A percentile compares a stretch with the other conserved stretches of the same genome.
Conservation (phyloP, 2,797 vertebrate species). For the Microhierax caerulescens region DNA sequence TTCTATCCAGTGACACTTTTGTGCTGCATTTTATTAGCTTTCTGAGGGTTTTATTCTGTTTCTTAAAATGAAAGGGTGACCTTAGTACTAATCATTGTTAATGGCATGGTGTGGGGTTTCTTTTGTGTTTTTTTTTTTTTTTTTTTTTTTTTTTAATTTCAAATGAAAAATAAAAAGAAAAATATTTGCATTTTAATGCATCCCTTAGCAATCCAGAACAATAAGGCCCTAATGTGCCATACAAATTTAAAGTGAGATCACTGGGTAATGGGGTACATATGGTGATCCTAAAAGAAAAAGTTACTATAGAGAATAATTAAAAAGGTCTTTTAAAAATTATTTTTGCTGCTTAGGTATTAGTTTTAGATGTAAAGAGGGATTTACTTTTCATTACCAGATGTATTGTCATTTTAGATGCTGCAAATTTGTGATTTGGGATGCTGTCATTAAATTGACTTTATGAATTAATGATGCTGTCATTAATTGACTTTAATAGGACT, state of each 20-base stretch:
- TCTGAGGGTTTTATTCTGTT: background rate
- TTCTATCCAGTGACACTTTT: background rate
- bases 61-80: slow-evolving; percentile 5
- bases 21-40: background rate
- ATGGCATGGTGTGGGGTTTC: background rate
- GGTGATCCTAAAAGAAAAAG: slow-evolving; percentile 49
- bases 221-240: background rate
- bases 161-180: slow-evolving; percentile 47
- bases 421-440: background rate
- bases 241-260: slow-evolving; percentile 37
- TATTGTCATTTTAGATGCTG: slow-evolving; percentile 1
- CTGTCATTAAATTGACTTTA: background rate
- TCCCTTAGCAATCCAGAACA: background rate
- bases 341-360: slow-evolving; percentile 40
- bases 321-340: slow-evolving; percentile 16
- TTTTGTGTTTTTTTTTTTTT: background rate
- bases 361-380: slow-evolving; percentile 40
- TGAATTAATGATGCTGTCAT: background rate
- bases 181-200: slow-evolving; percentile 13
- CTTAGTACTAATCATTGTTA: slow-evolving; percentile 15
- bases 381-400: background rate
- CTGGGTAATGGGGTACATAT: slow-evolving; percentile 36
- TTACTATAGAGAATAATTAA: slow-evolving; percentile 48
- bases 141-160: background rate
- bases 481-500: background rate